Percentiles rank a stretch among this genome's conserved stretches.
phyloP scores from a whole-genome alignment of 2,797 vertebrate species.

The Neosilurus hyrtlii region DNA sequence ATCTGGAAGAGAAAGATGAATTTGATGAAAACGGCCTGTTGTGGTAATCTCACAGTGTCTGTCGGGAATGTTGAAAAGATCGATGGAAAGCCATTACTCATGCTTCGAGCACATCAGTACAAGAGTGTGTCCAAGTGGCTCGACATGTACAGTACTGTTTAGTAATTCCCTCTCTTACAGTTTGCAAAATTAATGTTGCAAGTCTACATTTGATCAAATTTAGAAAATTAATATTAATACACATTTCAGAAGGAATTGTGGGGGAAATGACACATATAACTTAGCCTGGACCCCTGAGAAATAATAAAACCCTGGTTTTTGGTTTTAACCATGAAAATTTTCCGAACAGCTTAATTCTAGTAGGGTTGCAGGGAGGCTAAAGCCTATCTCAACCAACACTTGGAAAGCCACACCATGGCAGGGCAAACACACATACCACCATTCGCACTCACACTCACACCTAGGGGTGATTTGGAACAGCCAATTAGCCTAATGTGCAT shows the following conservation, averaged over 20 bases:
- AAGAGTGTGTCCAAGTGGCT: background rate
- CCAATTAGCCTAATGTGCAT: no score
- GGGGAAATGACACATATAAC: conserved; percentile 7
- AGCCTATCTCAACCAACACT: no score
- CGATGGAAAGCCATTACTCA: conserved; percentile 30
- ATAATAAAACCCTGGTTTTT: background rate
- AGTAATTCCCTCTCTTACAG: background rate
- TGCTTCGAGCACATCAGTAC: background rate
- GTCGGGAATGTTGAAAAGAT: conserved; percentile 22
- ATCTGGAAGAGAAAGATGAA: conserved; percentile 34
- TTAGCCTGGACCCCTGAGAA: background rate
- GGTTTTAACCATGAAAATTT: background rate
- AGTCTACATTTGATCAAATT: background rate
- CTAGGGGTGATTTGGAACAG: no score
- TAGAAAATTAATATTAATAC: conserved; percentile 13
- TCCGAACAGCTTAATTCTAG: no score
- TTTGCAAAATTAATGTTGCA: conserved; percentile 1
- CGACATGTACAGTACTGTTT: background rate
- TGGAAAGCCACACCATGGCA: no score
- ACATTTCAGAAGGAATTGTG: conserved; percentile 12
- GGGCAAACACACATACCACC: no score
- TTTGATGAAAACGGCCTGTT: conserved; percentile 38
- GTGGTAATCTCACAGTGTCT: background rate
- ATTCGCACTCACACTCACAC: no score
- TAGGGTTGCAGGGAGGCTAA: no score